These are phyloP conservation scores for Tiphia femorata DNA, from an alignment of 2,888 invertebrate genomes.

Conservation along the genomic window DNA sequence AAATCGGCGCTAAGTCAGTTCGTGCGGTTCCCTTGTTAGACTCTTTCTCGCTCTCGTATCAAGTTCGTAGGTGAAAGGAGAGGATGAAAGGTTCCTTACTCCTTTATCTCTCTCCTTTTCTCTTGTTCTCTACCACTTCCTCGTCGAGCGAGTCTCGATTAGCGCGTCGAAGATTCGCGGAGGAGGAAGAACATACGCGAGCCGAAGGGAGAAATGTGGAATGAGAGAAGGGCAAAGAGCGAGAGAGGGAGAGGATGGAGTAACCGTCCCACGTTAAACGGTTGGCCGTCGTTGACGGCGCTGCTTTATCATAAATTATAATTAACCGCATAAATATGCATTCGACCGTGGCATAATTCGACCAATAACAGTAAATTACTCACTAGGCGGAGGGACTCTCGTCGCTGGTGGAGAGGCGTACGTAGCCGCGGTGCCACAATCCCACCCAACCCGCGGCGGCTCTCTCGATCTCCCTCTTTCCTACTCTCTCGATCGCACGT, in stretches of 20 bases:
- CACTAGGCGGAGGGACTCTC: constrained; percentile 56
- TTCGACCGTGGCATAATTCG: constrained; percentile 67
- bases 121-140: too few relatives aligned
- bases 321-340: constrained; percentile 68
- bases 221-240: background rate
- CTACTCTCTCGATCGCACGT: background rate
- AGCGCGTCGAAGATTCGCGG: too few relatives aligned
- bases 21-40: too few relatives aligned
- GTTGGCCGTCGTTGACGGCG: constrained; percentile 12
- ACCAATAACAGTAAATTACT: constrained; percentile 68
- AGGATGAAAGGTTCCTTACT: too few relatives aligned
- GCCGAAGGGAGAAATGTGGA: background rate
- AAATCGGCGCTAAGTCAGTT: too few relatives aligned
- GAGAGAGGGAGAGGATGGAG: constrained; percentile 1
- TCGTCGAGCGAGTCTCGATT: too few relatives aligned
- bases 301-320: constrained; percentile 67
- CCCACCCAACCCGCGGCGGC: constrained; percentile 24
- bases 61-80: too few relatives aligned
- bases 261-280: constrained; percentile 4
- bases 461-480: constrained; percentile 14
- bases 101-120: too few relatives aligned
- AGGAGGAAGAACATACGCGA: background rate
- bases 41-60: too few relatives aligned
- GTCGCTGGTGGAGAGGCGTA: constrained; percentile 50
- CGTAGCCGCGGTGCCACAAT: constrained; percentile 29